Conservation (phyloP, 1,140 invertebrate genomes). For the Melipona quadrifasciata region DNA sequence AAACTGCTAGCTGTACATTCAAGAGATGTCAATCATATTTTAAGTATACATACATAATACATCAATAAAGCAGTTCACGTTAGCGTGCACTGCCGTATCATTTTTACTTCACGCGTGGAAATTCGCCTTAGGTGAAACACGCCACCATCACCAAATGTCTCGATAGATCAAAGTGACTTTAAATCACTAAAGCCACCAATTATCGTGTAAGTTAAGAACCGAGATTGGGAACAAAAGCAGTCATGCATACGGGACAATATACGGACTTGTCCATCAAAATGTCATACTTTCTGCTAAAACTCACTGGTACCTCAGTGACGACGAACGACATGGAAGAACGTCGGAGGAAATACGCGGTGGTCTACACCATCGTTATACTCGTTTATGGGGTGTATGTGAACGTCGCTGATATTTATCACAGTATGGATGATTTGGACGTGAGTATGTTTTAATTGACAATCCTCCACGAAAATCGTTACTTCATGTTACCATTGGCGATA, state of each 20-base stretch:
- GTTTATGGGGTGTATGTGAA: slow-evolving; percentile 6
- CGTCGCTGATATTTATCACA: slow-evolving; percentile 35
- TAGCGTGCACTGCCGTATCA: too few relatives aligned
- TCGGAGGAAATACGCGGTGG: neutral
- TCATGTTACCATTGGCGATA: neutral
- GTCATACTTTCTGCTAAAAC: slow-evolving; percentile 32
- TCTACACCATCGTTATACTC: slow-evolving; percentile 33
- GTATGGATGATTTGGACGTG: slow-evolving; percentile 48
- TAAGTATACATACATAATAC: neutral
- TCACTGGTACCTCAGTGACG: slow-evolving; percentile 47
- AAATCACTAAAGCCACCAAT: neutral
- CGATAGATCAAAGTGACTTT: slow-evolving; percentile 24
- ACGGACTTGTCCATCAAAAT: neutral
- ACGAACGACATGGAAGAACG: slow-evolving; percentile 9
- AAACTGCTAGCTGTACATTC: neutral
- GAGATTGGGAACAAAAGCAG: neutral
- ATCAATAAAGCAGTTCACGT: neutral
- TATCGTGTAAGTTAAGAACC: neutral
- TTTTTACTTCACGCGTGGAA: too few relatives aligned
- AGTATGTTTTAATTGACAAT: slow-evolving; percentile 4
- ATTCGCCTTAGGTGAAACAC: too few relatives aligned
- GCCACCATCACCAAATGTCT: neutral
- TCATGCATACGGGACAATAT: neutral
- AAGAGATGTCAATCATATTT: neutral
- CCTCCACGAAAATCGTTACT: too few relatives aligned